These are phyloP conservation scores for Pelobates cultripes DNA, from an alignment of 2,797 vertebrate species.

Conservation along the genomic window DNA sequence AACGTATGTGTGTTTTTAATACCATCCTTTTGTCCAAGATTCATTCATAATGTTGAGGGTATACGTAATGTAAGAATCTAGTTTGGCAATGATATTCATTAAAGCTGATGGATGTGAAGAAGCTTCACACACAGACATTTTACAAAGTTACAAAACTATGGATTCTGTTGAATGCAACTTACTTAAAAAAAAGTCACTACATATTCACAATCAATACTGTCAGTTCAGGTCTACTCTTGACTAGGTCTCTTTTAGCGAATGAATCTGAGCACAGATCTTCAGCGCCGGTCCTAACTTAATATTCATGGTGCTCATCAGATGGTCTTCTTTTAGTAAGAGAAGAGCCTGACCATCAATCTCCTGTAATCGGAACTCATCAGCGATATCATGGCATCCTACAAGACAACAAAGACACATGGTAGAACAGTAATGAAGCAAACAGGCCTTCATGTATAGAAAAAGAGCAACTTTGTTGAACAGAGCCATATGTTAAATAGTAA, in stretches of 20 bases:
- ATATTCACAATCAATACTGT: conserved; percentile 3
- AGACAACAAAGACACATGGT: conserved; percentile 32
- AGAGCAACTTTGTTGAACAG: too few relatives aligned
- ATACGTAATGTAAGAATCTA: background rate
- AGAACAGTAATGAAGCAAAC: conserved; percentile 27
- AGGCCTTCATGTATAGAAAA: too few relatives aligned
- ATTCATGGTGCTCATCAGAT: conserved; percentile 99
- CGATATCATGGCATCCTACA: conserved; percentile 94
- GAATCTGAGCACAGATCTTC: conserved; percentile 98
- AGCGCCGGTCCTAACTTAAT: conserved; percentile 97
- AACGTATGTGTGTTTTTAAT: background rate
- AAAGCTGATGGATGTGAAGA: background rate
- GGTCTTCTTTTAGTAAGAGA: conserved; percentile 93
- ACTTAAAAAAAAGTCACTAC: background rate
- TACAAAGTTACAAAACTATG: conserved; percentile 24
- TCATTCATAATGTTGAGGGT: background rate
- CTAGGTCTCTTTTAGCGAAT: conserved; percentile 91
- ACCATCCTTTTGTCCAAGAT: background rate
- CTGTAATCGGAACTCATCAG: conserved; percentile 94
- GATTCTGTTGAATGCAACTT: conserved; percentile 1
- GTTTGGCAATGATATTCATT: background rate
- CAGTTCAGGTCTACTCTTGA: conserved; percentile 52
- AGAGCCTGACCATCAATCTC: conserved; percentile 98
- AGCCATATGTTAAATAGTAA: too few relatives aligned
- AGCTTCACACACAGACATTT: background rate